Percentiles rank a stretch among this genome's conserved stretches.
phyloP scores from a whole-genome alignment of 2,113 vertebrate genomes.

The Puma concolor region DNA sequence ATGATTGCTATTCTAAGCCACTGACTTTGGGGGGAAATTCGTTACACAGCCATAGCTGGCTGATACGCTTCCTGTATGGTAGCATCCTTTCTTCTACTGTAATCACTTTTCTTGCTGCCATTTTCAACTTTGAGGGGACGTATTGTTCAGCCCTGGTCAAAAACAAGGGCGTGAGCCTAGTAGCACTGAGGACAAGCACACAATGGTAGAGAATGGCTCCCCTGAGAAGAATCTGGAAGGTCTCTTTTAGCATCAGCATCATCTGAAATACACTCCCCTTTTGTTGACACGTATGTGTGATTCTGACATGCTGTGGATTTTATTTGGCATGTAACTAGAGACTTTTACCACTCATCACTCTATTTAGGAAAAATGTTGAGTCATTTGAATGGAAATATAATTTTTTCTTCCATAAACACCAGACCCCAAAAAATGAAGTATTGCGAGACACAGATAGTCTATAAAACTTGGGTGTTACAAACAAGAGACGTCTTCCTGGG shows the following conservation, averaged over 20 bases:
- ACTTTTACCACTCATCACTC: not conserved
- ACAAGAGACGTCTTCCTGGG: not conserved
- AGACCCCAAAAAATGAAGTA: not conserved
- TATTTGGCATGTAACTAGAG: not conserved
- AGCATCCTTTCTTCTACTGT: not conserved
- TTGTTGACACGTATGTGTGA: not conserved
- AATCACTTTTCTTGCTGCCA: not conserved
- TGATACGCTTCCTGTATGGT: not conserved
- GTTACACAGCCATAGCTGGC: not conserved
- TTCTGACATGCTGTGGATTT: not conserved
- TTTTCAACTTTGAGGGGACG: not conserved
- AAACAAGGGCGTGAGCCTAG: not conserved
- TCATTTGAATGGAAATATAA: not conserved
- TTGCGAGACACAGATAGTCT: not conserved
- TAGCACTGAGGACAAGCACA: not conserved
- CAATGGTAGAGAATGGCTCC: accelerated
- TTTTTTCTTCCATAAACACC: not conserved
- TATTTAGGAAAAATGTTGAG: not conserved
- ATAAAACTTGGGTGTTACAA: not conserved
- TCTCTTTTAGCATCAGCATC: not conserved
- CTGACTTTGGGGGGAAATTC: not conserved
- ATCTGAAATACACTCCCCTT: not conserved
- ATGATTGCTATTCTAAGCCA: not conserved
- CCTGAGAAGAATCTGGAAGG: not conserved
- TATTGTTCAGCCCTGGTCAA: not conserved